Conservation (phyloP, 2,797 vertebrate genomes). For the Lutra lutra region DNA sequence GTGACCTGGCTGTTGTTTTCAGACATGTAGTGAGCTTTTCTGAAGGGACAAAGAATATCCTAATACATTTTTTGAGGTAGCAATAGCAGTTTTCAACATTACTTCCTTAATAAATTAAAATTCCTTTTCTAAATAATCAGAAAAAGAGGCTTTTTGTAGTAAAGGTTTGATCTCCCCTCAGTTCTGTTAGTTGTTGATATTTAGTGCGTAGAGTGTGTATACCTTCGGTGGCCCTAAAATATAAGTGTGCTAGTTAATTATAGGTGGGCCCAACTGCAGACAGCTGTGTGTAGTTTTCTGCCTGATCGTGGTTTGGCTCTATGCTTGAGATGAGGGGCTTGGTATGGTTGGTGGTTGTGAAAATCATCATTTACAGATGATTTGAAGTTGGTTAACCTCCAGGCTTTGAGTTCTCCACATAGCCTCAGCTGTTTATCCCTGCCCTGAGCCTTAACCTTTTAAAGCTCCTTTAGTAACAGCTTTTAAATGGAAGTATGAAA, state of each 20-base stretch:
- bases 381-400: slow-evolving; percentile 5
- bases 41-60: neutral
- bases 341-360: neutral
- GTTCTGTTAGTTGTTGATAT: neutral
- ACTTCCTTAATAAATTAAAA: neutral
- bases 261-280: neutral
- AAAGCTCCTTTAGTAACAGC: neutral
- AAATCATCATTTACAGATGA: neutral
- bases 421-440: neutral
- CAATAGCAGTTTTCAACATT: neutral
- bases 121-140: slow-evolving; percentile 5
- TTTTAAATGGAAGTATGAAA: neutral
- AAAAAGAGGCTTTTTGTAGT: neutral
- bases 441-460: neutral
- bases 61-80: slow-evolving; percentile 7
- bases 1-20: neutral
- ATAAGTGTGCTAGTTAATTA: neutral
- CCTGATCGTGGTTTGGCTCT: neutral
- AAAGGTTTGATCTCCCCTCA: neutral
- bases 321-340: neutral
- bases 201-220: neutral
- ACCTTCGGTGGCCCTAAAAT: neutral
- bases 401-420: neutral
- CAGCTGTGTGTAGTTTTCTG: neutral
- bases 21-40: neutral